Conservation (phyloP, 2,797 vertebrate genomes). For the Pachyuromys duprasi region DNA sequence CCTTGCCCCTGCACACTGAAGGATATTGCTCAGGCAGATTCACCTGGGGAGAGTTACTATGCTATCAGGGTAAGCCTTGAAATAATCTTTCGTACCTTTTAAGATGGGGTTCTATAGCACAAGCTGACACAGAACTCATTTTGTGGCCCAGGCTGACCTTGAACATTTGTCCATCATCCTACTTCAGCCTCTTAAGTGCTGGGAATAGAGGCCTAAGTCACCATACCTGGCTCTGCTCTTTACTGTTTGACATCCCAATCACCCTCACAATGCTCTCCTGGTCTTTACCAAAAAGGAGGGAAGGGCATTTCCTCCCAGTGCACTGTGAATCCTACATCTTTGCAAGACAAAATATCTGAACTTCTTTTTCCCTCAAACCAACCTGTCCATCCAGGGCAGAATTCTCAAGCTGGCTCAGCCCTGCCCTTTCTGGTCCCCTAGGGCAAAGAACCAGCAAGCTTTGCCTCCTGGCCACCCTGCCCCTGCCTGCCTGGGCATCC, state of each 20-base stretch:
- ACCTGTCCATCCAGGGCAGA: background rate
- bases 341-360: background rate
- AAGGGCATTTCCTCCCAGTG: background rate
- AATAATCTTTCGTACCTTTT: background rate
- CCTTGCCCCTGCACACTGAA: background rate
- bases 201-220: background rate
- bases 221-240: background rate
- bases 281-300: background rate
- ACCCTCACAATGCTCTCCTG: background rate
- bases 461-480: background rate
- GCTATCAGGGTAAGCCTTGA: background rate
- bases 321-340: background rate
- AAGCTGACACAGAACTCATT: background rate
- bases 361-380: background rate
- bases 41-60: background rate
- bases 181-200: background rate
- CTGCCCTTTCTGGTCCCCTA: background rate
- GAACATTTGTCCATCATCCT: background rate
- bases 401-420: background rate
- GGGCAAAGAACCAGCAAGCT: constrained; percentile 10
- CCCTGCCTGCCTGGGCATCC: background rate
- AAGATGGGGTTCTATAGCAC: background rate
- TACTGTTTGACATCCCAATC: background rate
- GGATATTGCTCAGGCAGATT: background rate
- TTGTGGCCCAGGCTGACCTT: background rate